Evolutionary conservation across 2,113 vertebrate genomes (phyloP).

Genomic region (Pithys albifrons): DNA sequence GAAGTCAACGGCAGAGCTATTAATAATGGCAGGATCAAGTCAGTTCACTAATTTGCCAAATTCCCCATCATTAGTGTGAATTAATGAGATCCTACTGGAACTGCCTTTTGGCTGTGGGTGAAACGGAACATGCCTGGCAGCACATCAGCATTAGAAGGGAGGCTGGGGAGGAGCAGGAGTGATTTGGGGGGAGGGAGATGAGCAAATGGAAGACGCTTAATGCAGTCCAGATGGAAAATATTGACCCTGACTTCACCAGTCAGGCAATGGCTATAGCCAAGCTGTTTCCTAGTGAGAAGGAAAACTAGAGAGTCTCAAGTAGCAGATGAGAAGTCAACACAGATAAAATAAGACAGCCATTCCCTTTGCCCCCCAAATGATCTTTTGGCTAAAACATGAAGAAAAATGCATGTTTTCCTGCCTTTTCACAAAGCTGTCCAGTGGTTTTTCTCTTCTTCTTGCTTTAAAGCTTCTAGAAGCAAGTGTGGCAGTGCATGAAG

Average conservation of each 20-base stretch:
- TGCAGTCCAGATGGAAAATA: constrained; percentile 67
- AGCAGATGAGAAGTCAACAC: constrained; percentile 41
- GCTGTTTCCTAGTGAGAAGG: constrained; percentile 56
- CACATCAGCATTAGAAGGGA: constrained; percentile 32
- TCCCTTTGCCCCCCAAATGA: constrained; percentile 23
- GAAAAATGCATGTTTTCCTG: not conserved
- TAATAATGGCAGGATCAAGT: constrained; percentile 63
- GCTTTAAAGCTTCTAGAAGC: not conserved
- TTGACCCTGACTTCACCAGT: constrained; percentile 69
- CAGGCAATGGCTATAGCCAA: constrained; percentile 48
- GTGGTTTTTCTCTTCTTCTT: not conserved
- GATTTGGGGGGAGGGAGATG: constrained; percentile 55
- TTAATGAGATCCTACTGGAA: constrained; percentile 69
- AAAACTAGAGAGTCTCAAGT: constrained; percentile 32
- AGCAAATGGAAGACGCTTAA: constrained; percentile 65
- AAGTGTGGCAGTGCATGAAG: not conserved
- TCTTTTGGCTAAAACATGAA: constrained; percentile 1
- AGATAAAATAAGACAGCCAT: constrained; percentile 43
- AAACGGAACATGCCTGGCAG: constrained; percentile 56
- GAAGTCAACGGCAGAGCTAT: constrained; percentile 48
- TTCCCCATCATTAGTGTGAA: constrained; percentile 69
- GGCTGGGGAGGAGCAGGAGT: constrained; percentile 7
- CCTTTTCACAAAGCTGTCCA: not conserved
- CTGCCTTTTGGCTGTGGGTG: constrained; percentile 65
- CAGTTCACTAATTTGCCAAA: constrained; percentile 69